These are phyloP conservation scores for Volucella bombylans DNA, from an alignment of 2,888 invertebrate genomes.

Conservation along the genomic window DNA sequence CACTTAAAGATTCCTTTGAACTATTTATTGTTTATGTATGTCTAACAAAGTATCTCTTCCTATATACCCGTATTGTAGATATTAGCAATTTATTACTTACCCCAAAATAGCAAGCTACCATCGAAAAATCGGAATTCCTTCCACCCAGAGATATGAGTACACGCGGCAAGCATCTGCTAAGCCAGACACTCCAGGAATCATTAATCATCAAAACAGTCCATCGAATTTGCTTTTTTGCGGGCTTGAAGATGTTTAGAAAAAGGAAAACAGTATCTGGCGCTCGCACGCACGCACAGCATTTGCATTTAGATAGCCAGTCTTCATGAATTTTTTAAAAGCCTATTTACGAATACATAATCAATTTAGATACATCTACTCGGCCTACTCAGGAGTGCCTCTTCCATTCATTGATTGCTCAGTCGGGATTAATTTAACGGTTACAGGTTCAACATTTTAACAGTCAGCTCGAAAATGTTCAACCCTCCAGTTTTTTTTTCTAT, in stretches of 20 bases:
- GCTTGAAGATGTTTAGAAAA: too few relatives aligned
- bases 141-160: not conserved
- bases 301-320: constrained; percentile 57
- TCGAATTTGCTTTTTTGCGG: not conserved
- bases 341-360: constrained; percentile 57
- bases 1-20: not conserved
- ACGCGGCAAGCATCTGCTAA: not conserved
- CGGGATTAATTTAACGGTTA: constrained; percentile 49
- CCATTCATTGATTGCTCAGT: constrained; percentile 33
- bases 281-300: constrained; percentile 45
- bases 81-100: constrained; percentile 6
- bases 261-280: constrained; percentile 17
- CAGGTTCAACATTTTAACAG: constrained; percentile 19
- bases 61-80: not conserved
- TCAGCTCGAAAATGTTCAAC: not conserved
- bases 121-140: constrained; percentile 10
- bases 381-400: too few relatives aligned
- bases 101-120: not conserved
- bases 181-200: constrained; percentile 22
- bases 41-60: not conserved
- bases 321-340: constrained; percentile 63
- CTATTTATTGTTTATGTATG: not conserved
- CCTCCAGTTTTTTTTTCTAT: not conserved
- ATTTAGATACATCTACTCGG: constrained; percentile 38
- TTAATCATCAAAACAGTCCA: constrained; percentile 47